These are phyloP conservation scores for Drosophila acutilabella DNA, from an alignment of 2,888 invertebrate genomes.

Conservation along the genomic window DNA sequence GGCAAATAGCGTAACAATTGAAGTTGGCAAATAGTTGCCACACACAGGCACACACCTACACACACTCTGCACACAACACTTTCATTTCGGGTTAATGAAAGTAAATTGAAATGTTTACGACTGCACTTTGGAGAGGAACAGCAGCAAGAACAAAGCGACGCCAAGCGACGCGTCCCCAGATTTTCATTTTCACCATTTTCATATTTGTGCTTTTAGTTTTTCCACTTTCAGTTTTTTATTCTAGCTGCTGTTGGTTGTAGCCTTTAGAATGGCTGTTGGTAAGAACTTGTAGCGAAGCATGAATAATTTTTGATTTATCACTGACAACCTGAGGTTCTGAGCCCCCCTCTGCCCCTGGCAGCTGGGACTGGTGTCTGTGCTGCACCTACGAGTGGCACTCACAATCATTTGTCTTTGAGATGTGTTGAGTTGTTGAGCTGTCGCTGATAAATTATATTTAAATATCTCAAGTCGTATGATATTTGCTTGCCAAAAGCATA, in stretches of 20 bases:
- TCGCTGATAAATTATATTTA: slow-evolving; percentile 72
- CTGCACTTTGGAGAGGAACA: slow-evolving; percentile 67
- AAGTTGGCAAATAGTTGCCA: slow-evolving; percentile 27
- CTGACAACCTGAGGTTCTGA: slow-evolving; percentile 39
- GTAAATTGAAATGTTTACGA: slow-evolving; percentile 75
- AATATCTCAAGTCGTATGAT: slow-evolving; percentile 22
- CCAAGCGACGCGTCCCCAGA: slow-evolving; percentile 53
- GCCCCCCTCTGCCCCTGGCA: background rate
- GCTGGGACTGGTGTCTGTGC: slow-evolving; percentile 15
- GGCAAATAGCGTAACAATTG: slow-evolving; percentile 7
- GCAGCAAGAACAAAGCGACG: slow-evolving; percentile 1
- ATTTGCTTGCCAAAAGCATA: slow-evolving; percentile 20
- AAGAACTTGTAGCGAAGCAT: slow-evolving; percentile 56
- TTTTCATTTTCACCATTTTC: slow-evolving; percentile 53
- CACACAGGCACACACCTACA: slow-evolving; percentile 7
- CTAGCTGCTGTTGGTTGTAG: background rate
- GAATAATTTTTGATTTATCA: slow-evolving; percentile 73
- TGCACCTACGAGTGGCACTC: slow-evolving; percentile 12
- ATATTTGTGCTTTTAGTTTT: slow-evolving; percentile 5
- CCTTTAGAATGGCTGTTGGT: slow-evolving; percentile 12
- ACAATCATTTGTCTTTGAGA: slow-evolving; percentile 65
- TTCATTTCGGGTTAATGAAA: slow-evolving; percentile 59
- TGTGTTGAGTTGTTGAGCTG: slow-evolving; percentile 30
- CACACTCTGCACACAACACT: background rate
- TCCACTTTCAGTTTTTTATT: background rate